phyloP scores from a whole-genome alignment of 2,888 invertebrate species.

The Ormyrus rosae region DNA sequence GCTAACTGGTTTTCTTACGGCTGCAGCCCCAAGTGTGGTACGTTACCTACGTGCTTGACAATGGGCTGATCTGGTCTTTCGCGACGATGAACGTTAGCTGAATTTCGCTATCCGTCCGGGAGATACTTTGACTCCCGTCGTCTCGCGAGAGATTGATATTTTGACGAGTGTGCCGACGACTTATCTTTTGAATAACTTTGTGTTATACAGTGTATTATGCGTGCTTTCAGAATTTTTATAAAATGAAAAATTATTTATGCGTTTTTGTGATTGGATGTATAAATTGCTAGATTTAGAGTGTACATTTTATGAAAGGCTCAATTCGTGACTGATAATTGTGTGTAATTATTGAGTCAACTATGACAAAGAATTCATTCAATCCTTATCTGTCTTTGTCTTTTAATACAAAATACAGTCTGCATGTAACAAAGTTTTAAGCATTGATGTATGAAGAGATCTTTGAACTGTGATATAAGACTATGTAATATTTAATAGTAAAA shows the following conservation, averaged over 20 bases:
- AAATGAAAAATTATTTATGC: too few relatives aligned
- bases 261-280: too few relatives aligned
- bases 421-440: slow-evolving; percentile 1
- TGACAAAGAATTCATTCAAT: slow-evolving; percentile 43
- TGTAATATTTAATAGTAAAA: neutral
- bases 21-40: too few relatives aligned
- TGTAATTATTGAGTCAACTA: slow-evolving; percentile 41
- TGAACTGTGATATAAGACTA: neutral
- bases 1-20: too few relatives aligned
- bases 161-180: neutral
- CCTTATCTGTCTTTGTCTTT: slow-evolving; percentile 16
- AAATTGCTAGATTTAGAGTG: neutral
- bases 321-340: slow-evolving; percentile 29
- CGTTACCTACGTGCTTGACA: too few relatives aligned
- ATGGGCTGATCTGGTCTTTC: too few relatives aligned
- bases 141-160: too few relatives aligned
- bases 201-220: too few relatives aligned
- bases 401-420: slow-evolving; percentile 1
- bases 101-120: too few relatives aligned
- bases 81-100: too few relatives aligned
- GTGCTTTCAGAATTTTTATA: too few relatives aligned
- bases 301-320: neutral
- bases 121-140: too few relatives aligned
- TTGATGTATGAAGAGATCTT: neutral
- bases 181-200: neutral